These are phyloP conservation scores for Solea senegalensis DNA, from an alignment of 2,113 vertebrate genomes.

Conservation along the genomic window DNA sequence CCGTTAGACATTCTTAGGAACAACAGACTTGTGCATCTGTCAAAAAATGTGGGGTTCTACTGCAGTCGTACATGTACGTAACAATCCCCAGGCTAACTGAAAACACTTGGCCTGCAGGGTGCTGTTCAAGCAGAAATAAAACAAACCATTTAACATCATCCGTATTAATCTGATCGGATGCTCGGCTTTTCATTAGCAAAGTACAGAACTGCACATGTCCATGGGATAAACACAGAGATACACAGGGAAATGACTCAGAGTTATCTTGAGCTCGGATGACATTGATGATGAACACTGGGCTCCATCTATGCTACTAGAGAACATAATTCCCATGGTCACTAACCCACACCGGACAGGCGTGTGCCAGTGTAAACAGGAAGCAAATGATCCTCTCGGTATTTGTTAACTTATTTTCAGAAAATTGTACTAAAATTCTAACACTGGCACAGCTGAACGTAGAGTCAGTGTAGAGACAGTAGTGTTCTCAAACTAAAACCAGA, in stretches of 20 bases:
- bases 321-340: too few relatives aligned
- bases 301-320: too few relatives aligned
- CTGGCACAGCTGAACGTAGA: too few relatives aligned
- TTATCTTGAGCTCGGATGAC: slow-evolving; percentile 12
- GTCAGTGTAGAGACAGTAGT: too few relatives aligned
- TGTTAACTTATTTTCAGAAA: too few relatives aligned
- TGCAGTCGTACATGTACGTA: slow-evolving; percentile 14
- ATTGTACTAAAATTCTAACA: too few relatives aligned
- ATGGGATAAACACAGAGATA: slow-evolving; percentile 9
- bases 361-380: too few relatives aligned
- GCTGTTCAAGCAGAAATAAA: neutral
- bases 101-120: slow-evolving; percentile 16
- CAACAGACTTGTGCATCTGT: neutral
- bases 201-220: slow-evolving; percentile 21
- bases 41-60: neutral
- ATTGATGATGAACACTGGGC: too few relatives aligned
- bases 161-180: slow-evolving; percentile 22
- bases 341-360: too few relatives aligned
- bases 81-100: neutral
- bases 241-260: slow-evolving; percentile 29
- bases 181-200: slow-evolving; percentile 40
- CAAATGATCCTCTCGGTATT: too few relatives aligned
- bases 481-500: too few relatives aligned
- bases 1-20: too few relatives aligned
- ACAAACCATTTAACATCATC: slow-evolving; percentile 11